Base-by-base conservation (phyloP, 2,888 invertebrate genomes). In the Boloria selene region DNA sequence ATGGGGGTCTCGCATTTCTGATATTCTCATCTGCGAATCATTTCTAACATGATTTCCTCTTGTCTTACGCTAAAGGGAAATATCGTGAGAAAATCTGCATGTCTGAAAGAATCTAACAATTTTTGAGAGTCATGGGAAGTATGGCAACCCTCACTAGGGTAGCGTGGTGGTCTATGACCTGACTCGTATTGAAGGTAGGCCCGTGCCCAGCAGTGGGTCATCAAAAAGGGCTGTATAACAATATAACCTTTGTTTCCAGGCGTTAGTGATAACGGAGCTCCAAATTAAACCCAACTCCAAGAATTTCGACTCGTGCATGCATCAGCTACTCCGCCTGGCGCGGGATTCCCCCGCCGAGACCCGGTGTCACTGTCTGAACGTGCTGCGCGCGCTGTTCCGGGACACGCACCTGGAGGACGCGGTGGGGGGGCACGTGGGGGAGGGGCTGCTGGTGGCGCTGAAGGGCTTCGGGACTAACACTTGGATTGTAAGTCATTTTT, bases 281-380 rank as follows among this genome's bases (percentile, higher is more conserved):
- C 92, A 93, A 72, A 89, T 93, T 84, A 75, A 75, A 22, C 79
- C 92, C 61, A 93, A 93, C 67, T 85, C 92, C 0, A 83, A 85
- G n/a, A 87, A 93, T 61, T 93, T 96, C 72, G 92, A 93, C 67
- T 79, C 82, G n/a, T 94, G 94, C 70, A 94, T 96, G 92, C 70
- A 72, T 0, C 83, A 84, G 6, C 84, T 96, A 22, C 80, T 96
- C 54, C 70, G 74, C 6, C 79, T 93, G 64, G 93, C 94, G 67
- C 93, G 95, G 22, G 17, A 6, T 10, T 45, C 64, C 14, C 51
- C 31, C 17, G 56, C 49, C 38, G 42, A 42, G 50, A 67, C 94
- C 65, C 93, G 95, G 67, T 94, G 95, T 44, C 98, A 98, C 86
- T 94, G 96, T n/a, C 85, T 97, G 75, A 98, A 99, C 85, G 96